Conservation (phyloP, 2,888 invertebrate genomes). For the Sisyra terminalis region DNA sequence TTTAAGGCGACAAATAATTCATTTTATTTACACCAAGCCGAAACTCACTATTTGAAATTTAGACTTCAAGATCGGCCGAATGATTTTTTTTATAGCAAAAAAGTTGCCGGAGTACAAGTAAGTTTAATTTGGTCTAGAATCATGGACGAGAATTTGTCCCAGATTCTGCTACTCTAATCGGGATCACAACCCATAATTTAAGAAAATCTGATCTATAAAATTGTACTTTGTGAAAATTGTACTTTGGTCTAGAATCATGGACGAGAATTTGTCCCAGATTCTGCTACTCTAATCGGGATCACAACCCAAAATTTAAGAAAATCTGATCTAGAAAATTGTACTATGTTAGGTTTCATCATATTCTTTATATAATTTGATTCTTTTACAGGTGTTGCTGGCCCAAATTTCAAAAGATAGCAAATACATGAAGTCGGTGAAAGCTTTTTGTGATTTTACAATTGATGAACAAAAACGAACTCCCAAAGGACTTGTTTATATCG, state of each 20-base stretch:
- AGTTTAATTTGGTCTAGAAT: conserved; percentile 17
- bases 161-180: too few relatives aligned
- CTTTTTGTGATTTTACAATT: conserved; percentile 34
- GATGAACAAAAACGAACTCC: conserved; percentile 30
- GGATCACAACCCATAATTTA: too few relatives aligned
- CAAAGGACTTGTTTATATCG: conserved; percentile 33
- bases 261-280: too few relatives aligned
- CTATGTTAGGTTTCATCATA: too few relatives aligned
- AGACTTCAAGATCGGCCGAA: conserved; percentile 29
- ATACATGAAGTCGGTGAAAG: conserved; percentile 25
- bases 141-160: background rate
- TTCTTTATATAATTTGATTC: too few relatives aligned
- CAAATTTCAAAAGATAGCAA: conserved; percentile 26
- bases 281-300: too few relatives aligned
- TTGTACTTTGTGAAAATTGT: too few relatives aligned
- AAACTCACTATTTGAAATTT: conserved; percentile 29
- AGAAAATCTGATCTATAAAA: too few relatives aligned
- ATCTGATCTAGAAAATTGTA: too few relatives aligned
- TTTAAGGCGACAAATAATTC: conserved; percentile 31
- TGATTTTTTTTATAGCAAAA: conserved; percentile 36
- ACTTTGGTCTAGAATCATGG: too few relatives aligned
- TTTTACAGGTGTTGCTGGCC: conserved; percentile 27
- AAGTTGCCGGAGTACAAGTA: conserved; percentile 33
- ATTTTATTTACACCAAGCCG: conserved; percentile 30
- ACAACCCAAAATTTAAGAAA: too few relatives aligned